Percentiles rank a stretch among this genome's conserved stretches.
These are phyloP conservation scores for Eupithecia centaureata DNA, from an alignment of 2,888 invertebrate species.

Conservation along the genomic window DNA sequence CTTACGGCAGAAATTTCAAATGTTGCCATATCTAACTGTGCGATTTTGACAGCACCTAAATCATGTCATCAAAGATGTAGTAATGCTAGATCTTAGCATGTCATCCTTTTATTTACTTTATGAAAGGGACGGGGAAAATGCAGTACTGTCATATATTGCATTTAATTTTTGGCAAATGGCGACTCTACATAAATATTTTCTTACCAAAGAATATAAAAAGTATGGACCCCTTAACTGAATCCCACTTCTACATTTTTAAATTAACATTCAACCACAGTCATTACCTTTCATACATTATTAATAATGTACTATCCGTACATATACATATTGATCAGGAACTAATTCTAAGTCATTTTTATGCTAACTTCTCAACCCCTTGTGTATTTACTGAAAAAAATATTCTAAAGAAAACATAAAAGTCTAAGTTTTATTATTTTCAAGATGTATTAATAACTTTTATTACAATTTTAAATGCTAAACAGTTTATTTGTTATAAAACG, in stretches of 20 bases:
- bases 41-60: too few species aligned
- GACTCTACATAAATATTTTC: too few species aligned
- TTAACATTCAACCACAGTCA: conserved; percentile 39
- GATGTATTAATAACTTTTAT: conserved; percentile 22
- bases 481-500: background rate
- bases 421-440: conserved; percentile 8
- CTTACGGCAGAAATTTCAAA: too few species aligned
- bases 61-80: too few species aligned
- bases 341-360: conserved; percentile 25
- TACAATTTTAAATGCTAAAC: conserved; percentile 12
- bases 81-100: too few species aligned
- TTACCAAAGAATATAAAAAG: background rate
- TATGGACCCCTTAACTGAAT: background rate
- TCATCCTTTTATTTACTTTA: too few species aligned
- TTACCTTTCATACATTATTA: conserved; percentile 39
- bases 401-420: conserved; percentile 17
- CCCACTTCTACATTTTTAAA: conserved; percentile 39
- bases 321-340: conserved; percentile 31
- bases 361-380: conserved; percentile 25
- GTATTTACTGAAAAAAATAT: conserved; percentile 6
- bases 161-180: background rate
- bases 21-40: too few species aligned
- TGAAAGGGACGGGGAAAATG: too few species aligned
- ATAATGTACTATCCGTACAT: conserved; percentile 25
- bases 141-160: too few species aligned